Base-by-base conservation (phyloP, 2,888 invertebrate species). In the Polydrusus tereticollis region DNA sequence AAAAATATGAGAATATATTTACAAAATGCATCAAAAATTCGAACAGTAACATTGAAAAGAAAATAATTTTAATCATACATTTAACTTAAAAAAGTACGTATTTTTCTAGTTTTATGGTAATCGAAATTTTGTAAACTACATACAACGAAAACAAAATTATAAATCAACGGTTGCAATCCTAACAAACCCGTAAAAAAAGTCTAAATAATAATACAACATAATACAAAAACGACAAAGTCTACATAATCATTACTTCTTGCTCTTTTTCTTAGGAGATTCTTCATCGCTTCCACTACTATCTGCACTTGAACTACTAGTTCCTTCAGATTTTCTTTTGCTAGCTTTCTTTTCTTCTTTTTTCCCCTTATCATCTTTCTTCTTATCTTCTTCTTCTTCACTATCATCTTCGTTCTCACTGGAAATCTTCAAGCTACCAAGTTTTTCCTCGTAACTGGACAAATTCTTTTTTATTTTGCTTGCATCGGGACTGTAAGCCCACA, bases 401-500 rank as follows among this genome's bases (percentile, higher is more conserved):
- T 80, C 81, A 60, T 81, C 80, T 36, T 77, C 77, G 65, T 77
- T 79, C 29, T 78, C 76, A 70, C 75, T 78, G 59, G 75, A 72
- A 58, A 77, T 78, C 73, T 74, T 80, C 58, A 74, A 75, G 64
- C 77, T 80, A 62, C 82, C 82, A 21, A 87, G 78, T 81, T 87
- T 88, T 77, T 86, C 88, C 75, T 85, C 86, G 77, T 86, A 81
- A 58, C 78, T 86, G 18, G 87, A 85, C 45, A 88, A 78, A 72
- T 86, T 88, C 74, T 88, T 91, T 81, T 93, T 93, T 1, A 92
- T 87, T 79, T 90, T 90, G 26, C 89, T 88, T 0, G 89, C 88
- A 74, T 93, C 93, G 0, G 93, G 91, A 55, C 92, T 93, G 80
- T 92, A 94, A 0, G 91, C 93, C 93, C 93, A 93, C 67, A 93